Base-by-base conservation (phyloP, 2,888 invertebrate genomes). In the Thereva nobilitata region DNA sequence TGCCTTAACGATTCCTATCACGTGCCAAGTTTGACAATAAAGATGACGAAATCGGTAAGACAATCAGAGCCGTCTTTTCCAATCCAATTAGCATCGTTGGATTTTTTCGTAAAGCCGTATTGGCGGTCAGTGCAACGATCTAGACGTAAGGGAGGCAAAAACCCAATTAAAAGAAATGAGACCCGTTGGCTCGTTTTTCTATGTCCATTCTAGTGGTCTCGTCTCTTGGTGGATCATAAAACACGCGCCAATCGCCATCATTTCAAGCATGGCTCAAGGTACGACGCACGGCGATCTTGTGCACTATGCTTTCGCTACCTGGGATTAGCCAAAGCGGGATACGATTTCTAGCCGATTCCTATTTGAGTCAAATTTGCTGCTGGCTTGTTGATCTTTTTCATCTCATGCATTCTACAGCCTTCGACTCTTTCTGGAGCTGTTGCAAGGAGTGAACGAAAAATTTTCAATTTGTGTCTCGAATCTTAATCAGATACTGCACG, bases 1-100 rank as follows among this genome's bases (percentile, higher is more conserved):
- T 45, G 61, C 37, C 47, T 70, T 67, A 68, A 66, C 65, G 66
- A 72, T 71, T 70, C 70, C 63, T 71, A 71, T 71, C 71, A 71
- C 71, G 72, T 70, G 72, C 71, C 69, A 72, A 70, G 67, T 72
- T 72, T 70, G 70, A 72, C 68, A 72, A 72, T 71, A 70, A 72
- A 72, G 70, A 71, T 73, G 71, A 72, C 72, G 70, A 70, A 70
- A 70, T 70, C 56, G 70, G 70, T 64, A 70, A 64, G 61, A 70
- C 69, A 70, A 66, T 68, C 66, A 67, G 34, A 59, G 61, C 68
- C 70, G 68, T 70, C 68, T 66, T 66, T 66, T 64, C 59, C 61
- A 57, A 68, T 69, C 68, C 68, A 70, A 70, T 69, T 69, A 69
- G 68, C 67, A 70, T 67, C 67, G 45, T 65, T 65, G 47, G 56